Base-by-base conservation (phyloP, 92 coral and sea anemone species). In the Phenganax stokvisi region DNA sequence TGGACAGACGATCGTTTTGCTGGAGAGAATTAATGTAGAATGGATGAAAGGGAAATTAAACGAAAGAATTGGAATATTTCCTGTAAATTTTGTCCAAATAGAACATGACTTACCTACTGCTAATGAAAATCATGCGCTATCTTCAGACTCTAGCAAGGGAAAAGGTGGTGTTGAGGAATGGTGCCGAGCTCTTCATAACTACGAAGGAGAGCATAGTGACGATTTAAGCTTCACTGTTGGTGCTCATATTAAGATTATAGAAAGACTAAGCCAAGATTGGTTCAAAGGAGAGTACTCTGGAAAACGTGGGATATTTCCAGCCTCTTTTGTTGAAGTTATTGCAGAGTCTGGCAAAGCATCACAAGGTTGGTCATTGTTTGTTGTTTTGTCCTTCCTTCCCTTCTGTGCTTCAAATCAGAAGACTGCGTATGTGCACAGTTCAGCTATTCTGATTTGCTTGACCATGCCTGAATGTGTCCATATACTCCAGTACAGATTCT, bases 31-130 rank as follows among this genome's bases (percentile, higher is more conserved):
- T 54, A 88, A 89, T 57, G 89, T 83, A 0, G 97, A 91, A 25
- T 94, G 98, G 98, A 54, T 94, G 78, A 87, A 84, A 65, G 98
- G 98, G 0, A 88, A 90, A 71, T 31, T 85, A 12, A 73, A 91
- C 75, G 57, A 71, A 59, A 70, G 74, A 3, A 87, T 91, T 17
- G 98, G 98, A 30, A 88, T 90, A 81, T 94, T 94, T 73, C 98
- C 98, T 25, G 83, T 84, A 10, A 87, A 93, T 15, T 94, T 94
- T 87, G 93, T 94, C 10, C 89, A 91, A 76, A 82, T 91, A 51
- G 61, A 91, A 69, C 87, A 81, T n/a, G 94, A 92, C 68, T 85
- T 94, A 13, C 88, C 94, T 9, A n/a, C 57, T 0, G 54, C 62
- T 10, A 65, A 37, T 47, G 12, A 12, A 44, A 79, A 13, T 58